Base-by-base conservation (phyloP, 2,888 invertebrate species). In the Tinea trinotella region DNA sequence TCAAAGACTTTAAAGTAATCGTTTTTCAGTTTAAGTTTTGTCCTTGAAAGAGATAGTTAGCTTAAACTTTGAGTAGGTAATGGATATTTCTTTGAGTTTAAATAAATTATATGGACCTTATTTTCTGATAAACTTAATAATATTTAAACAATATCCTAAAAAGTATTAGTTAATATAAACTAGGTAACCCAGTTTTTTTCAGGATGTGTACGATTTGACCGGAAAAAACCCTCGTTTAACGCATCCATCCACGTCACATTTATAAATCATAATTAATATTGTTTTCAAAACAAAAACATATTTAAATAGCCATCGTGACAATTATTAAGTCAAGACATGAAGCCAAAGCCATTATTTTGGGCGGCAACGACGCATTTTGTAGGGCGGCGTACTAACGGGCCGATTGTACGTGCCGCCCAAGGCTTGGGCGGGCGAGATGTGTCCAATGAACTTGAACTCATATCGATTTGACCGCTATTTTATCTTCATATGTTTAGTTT, bases 351-450 rank as follows among this genome's bases (percentile, higher is more conserved):
- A 64, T 64, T 65, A 63, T 56, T 59, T 34, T 52, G 55, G 55
- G 52, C 55, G 58, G 58, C 22, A 50, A 56, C 59, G 57, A 59
- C 62, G 50, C 50, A 12, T 50, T 46, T 24, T 50, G 34, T 46
- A 63, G 65, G 64, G 62, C 66, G 64, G 62, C 66, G 66, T 67
- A 66, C 65, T 66, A 65, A 66, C 62, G 58, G 57, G 46, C 53
- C 59, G 56, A n/a, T 18, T 12, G 48, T 22, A 64, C 67, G 67
- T 66, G 53, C 53, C 53, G 20, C 35, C 53, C 52, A 24, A 24
- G 35, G 22, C 52, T 46, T 46, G 52, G 55, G 52, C 55, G 55
- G 52, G 55, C 36, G 35, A 44, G 50, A 50, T 50, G 24, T 50
- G 50, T 50, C 44, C 52, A 52, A 46, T 55, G 68, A 66, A 66